Evolutionary conservation across 2,113 vertebrate species (phyloP).

Genomic region (Cairina moschata): DNA sequence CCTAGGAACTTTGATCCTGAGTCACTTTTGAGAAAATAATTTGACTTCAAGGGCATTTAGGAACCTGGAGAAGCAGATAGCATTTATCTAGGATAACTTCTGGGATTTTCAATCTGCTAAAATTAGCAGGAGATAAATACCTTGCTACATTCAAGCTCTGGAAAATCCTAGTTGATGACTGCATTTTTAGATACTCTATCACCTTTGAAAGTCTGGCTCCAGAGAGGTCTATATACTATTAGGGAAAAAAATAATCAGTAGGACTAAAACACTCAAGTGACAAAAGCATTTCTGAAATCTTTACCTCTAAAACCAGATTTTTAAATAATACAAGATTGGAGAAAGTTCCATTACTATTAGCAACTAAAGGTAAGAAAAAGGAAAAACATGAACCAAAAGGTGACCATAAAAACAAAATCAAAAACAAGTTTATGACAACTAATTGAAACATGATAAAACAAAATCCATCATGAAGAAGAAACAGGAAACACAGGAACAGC

Average conservation of each 20-base stretch:
- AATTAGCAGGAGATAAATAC: slow-evolving; percentile 54
- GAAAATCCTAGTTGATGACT: slow-evolving; percentile 17
- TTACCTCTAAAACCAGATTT: neutral
- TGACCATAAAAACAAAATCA: neutral
- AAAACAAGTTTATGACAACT: neutral
- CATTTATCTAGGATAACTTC: slow-evolving; percentile 37
- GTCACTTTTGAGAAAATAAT: neutral
- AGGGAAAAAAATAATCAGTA: neutral
- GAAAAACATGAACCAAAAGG: neutral
- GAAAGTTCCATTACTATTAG: neutral
- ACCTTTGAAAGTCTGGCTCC: neutral
- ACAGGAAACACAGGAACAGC: neutral
- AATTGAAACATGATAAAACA: neutral
- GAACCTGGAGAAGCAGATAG: neutral
- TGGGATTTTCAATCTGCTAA: slow-evolving; percentile 34
- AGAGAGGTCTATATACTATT: neutral
- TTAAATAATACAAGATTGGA: neutral
- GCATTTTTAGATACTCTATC: slow-evolving; percentile 17
- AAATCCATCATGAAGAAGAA: neutral
- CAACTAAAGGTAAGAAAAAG: neutral
- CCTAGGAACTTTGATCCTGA: neutral
- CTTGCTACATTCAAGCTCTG: neutral
- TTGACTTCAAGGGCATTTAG: slow-evolving; percentile 7
- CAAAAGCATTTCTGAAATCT: neutral
- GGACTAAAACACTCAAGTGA: neutral